Conservation (phyloP, 2,888 invertebrate genomes). For the Taenaris catops region DNA sequence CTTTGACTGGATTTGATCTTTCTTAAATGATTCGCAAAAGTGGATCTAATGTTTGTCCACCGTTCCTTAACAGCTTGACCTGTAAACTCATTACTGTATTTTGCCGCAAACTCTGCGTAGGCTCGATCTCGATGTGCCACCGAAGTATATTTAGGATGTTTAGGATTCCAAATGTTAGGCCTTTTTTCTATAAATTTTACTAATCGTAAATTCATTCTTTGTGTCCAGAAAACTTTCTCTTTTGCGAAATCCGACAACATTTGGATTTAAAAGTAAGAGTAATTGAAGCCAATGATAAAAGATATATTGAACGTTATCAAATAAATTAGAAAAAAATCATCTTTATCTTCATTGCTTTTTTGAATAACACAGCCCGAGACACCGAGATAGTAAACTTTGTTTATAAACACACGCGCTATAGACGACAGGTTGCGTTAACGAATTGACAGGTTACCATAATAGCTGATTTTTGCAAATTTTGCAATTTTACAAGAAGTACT, state of each 20-base stretch:
- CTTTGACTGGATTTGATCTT: conserved; percentile 46
- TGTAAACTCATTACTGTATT: conserved; percentile 57
- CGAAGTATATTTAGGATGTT: conserved; percentile 63
- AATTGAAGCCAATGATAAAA: no score
- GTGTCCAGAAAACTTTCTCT: conserved; percentile 70
- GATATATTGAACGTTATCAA: no score
- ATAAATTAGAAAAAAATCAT: no score
- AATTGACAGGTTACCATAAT: no score
- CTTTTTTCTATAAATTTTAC: conserved; percentile 58
- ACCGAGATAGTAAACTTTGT: no score
- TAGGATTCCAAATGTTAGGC: conserved; percentile 66
- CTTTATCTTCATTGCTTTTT: no score
- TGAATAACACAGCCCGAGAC: no score
- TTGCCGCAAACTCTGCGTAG: conserved; percentile 58
- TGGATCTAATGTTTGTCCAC: conserved; percentile 70
- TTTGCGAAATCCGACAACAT: conserved; percentile 65
- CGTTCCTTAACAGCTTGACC: conserved; percentile 67
- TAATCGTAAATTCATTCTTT: conserved; percentile 63
- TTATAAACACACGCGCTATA: no score
- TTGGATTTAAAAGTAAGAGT: no score
- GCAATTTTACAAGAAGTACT: no score
- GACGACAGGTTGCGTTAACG: no score
- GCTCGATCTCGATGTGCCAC: conserved; percentile 49
- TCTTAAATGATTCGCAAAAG: conserved; percentile 61
- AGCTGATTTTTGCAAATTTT: no score